Percentiles rank a stretch among this genome's conserved stretches.
These are phyloP conservation scores for Heliocidaris tuberculata DNA, from an alignment of 35 echinoderm and acorn worm genomes.

Conservation along the genomic window DNA sequence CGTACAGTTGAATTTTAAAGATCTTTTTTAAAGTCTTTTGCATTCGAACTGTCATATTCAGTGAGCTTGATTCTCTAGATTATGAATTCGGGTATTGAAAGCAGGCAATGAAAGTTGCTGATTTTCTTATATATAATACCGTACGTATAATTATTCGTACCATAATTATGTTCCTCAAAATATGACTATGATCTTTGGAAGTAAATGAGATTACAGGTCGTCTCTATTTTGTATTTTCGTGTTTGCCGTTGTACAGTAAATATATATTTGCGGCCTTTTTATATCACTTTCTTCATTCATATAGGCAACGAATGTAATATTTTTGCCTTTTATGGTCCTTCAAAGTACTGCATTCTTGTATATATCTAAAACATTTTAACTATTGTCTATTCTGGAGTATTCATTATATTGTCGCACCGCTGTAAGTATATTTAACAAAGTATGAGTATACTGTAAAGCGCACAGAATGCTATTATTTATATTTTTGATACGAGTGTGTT, in stretches of 20 bases:
- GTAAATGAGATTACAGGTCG: not conserved
- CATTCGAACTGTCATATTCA: no score
- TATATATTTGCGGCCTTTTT: conserved; percentile 26
- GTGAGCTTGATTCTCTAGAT: no score
- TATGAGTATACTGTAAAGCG: not conserved
- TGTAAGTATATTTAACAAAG: not conserved
- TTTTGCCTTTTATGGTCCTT: conserved; percentile 8
- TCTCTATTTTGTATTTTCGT: not conserved
- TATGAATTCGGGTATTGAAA: no score
- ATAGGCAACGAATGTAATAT: conserved; percentile 22
- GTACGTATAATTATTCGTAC: no score
- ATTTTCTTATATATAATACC: no score
- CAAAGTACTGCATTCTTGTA: conserved; percentile 18
- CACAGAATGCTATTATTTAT: conserved; percentile 30
- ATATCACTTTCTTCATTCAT: not conserved
- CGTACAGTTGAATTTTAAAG: no score
- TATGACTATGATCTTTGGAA: no score
- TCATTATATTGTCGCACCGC: conserved; percentile 8
- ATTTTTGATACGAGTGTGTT: conserved; percentile 18
- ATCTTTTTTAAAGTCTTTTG: no score
- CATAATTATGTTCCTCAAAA: no score
- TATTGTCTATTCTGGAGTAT: not conserved
- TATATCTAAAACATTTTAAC: not conserved
- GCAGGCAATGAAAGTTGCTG: no score
- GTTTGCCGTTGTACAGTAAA: not conserved